Percentiles rank a stretch among this genome's conserved stretches.
These are phyloP conservation scores for Orussus abietinus DNA, from an alignment of 1,140 invertebrate genomes.

Conservation along the genomic window DNA sequence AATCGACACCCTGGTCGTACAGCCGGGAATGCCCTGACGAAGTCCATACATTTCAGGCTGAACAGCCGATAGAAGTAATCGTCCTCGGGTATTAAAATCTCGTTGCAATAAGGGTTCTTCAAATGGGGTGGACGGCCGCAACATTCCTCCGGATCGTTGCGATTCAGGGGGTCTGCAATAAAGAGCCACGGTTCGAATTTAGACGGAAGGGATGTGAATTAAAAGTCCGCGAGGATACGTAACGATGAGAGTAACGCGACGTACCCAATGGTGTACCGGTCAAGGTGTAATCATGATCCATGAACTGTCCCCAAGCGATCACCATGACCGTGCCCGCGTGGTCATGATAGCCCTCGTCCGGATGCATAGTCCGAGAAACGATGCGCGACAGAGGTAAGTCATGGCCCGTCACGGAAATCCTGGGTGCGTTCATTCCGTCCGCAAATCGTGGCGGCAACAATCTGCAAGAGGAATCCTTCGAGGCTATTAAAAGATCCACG, in stretches of 20 bases:
- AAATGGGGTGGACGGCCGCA: constrained; percentile 71
- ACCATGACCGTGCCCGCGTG: constrained; percentile 92
- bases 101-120: constrained; percentile 88
- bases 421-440: constrained; percentile 77
- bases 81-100: constrained; percentile 82
- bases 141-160: constrained; percentile 86
- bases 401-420: constrained; percentile 69
- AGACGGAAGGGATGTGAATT: neutral
- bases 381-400: constrained; percentile 75
- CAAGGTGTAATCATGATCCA: constrained; percentile 90
- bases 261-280: constrained; percentile 81
- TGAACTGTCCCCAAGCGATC: constrained; percentile 91
- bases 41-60: constrained; percentile 80
- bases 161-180: constrained; percentile 69
- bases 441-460: constrained; percentile 74
- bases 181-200: too few relatives aligned
- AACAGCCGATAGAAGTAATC: constrained; percentile 89
- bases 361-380: constrained; percentile 85
- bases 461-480: too few relatives aligned
- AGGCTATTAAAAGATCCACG: too few relatives aligned
- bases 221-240: neutral
- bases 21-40: constrained; percentile 80
- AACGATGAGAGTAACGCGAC: constrained; percentile 10
- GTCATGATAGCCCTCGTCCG: constrained; percentile 87
- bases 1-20: constrained; percentile 78